phyloP scores from a whole-genome alignment of 2,113 vertebrate genomes.

The Marmota monax region DNA sequence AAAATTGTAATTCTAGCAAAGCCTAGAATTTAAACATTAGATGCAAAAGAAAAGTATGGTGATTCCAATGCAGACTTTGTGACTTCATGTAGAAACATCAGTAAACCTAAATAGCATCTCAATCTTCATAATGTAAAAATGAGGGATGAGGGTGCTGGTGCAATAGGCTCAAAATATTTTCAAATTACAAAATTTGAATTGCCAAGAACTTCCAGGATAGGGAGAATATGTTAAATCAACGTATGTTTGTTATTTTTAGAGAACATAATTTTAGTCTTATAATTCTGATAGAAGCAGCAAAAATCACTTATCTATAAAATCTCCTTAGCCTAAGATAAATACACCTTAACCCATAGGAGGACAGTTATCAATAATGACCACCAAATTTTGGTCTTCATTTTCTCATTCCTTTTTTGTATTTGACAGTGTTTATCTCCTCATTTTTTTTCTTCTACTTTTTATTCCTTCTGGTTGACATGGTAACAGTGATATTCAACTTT shows the following conservation, averaged over 20 bases:
- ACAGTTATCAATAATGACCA: background rate
- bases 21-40: background rate
- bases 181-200: background rate
- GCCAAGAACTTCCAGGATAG: background rate
- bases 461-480: background rate
- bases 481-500: background rate
- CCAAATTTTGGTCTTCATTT: background rate
- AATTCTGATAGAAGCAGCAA: background rate
- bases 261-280: background rate
- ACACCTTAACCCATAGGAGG: background rate
- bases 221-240: background rate
- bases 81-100: background rate
- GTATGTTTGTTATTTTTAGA: conserved; percentile 24
- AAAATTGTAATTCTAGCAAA: background rate
- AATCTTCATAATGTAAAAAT: background rate
- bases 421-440: background rate
- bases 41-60: background rate
- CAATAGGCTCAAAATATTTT: background rate
- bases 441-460: background rate
- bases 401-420: background rate
- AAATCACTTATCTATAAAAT: background rate
- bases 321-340: conserved; percentile 28
- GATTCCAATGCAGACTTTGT: background rate
- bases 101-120: background rate
- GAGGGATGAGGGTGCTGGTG: background rate